Base-by-base conservation (phyloP, 2,888 invertebrate genomes). In the Andrena bucephala region DNA sequence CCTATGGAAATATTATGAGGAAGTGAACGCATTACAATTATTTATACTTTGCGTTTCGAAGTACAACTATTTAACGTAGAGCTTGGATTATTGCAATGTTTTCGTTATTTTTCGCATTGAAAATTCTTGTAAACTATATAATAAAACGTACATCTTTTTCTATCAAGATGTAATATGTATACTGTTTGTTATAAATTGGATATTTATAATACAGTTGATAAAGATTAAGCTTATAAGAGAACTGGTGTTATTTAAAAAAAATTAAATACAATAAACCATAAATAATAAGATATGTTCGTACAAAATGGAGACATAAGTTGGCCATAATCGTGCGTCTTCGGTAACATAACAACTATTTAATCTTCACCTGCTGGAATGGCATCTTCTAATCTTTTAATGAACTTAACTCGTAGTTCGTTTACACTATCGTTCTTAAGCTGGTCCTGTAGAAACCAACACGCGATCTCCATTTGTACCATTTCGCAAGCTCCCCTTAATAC, bases 351-450 rank as follows among this genome's bases (percentile, higher is more conserved):
- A 52, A 42, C 74, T 70, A 27, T 50, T 95, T 96, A 99, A 95
- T 99, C 99, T 95, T 99, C 99, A 29, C 99, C 99, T 57, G 99
- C 99, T 10, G 99, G 99, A 90, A 99, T 97, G 1, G 99, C 98
- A 94, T 99, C 99, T 95, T 99, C 99, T 92, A 99, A 95, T 94
- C 98, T 96, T 93, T 98, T 97, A 83, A 99, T 97, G 94, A 99
- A 99, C 94, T 99, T 99, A 2, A 99, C 97, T 91, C 99, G 95
- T 27, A 99, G 95, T 95, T 99, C 99, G 27, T 99, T 99, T 48
- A 97, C 96, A 86, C 96, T 96, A 94, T 99, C 99, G 65, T 99
- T 99, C 95, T 98, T 99, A 69, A 99, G 94, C 91, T 98, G 98
- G 94, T 99, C 99, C 96, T 99, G 96, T 1, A 98, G 97, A 95